These are phyloP conservation scores for Amphiprion percula DNA, from an alignment of 2,113 vertebrate species.

Conservation along the genomic window DNA sequence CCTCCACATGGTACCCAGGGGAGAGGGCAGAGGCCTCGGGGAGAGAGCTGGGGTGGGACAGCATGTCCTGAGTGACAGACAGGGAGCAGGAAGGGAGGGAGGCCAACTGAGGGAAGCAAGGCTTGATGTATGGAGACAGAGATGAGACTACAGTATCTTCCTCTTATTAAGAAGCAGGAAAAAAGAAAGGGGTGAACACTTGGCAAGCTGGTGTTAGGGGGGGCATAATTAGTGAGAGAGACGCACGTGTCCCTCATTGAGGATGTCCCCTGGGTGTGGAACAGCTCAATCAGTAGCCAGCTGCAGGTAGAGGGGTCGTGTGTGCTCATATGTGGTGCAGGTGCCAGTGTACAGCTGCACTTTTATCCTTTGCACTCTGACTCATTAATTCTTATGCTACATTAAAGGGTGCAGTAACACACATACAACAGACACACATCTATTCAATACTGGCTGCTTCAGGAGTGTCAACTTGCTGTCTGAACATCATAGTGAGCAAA, in stretches of 20 bases:
- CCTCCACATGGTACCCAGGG: slow-evolving; percentile 68
- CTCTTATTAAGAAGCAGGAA: slow-evolving; percentile 40
- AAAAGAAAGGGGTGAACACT: slow-evolving; percentile 53
- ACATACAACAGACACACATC: slow-evolving; percentile 42
- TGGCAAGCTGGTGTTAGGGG: slow-evolving; percentile 71
- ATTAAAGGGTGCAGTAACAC: slow-evolving; percentile 66
- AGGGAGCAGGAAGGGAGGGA: slow-evolving; percentile 15
- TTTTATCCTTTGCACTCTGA: slow-evolving; percentile 70
- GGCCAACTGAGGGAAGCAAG: slow-evolving; percentile 1
- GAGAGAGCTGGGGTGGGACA: slow-evolving; percentile 49
- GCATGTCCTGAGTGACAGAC: slow-evolving; percentile 65
- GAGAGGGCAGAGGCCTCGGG: slow-evolving; percentile 72
- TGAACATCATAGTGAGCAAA: slow-evolving; percentile 12
- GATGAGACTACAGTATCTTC: slow-evolving; percentile 65
- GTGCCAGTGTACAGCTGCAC: slow-evolving; percentile 80
- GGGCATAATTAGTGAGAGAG: slow-evolving; percentile 79
- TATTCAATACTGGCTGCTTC: slow-evolving; percentile 32
- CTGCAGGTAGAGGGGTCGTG: slow-evolving; percentile 75
- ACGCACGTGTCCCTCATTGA: slow-evolving; percentile 75
- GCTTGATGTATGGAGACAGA: slow-evolving; percentile 47
- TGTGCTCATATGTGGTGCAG: slow-evolving; percentile 57
- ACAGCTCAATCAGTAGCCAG: slow-evolving; percentile 82
- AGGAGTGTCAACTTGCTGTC: slow-evolving; percentile 27
- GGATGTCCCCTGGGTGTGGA: slow-evolving; percentile 71
- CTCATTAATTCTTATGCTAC: slow-evolving; percentile 76